Base-by-base conservation (phyloP, 2,888 invertebrate genomes). In the Halictus quadricinctus region DNA sequence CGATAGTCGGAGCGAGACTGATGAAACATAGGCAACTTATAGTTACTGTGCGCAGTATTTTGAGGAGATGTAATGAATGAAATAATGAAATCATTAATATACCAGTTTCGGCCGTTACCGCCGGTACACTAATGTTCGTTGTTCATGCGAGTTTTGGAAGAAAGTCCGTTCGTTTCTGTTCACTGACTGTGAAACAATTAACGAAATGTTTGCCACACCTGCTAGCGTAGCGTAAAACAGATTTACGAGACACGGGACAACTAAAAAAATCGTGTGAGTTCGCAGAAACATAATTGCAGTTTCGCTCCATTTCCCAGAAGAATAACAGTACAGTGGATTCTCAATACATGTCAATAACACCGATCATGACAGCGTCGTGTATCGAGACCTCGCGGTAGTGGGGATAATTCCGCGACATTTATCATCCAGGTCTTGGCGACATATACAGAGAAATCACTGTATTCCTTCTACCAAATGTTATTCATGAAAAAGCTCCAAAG, bases 141-240 rank as follows among this genome's bases (percentile, higher is more conserved):
- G 25, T 66, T 60, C 58, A 29, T 69, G 41, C 41, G 13, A 77
- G 54, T 66, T 66, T 73, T 66, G 46, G n/a, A 60, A 43, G 25
- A 69, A 48, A n/a, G 21, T 73, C 64, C 46, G 46, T 25, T 10
- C 25, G 36, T 76, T 76, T 73, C 66, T 66, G 75, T 54, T 76
- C 76, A 25, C 36, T 50, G 75, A 48, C 21, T 72, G 36, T n/a
- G 81, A 81, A 76, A 81, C 54, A 75, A 80, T 80, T 75, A 80
- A 58, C 10, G 72, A 76, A 76, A 72, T 75, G 74, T 70, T 72
- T 60, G 60, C 54, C 50, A 41, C 58, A 48, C 15, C 12, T 41
- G n/a, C 21, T 21, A 25, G 29, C 43, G 43, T 21, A 1, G 41
- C n/a, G 13, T n/a, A 70, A 29, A 29, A 21, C 66, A 66, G 41